A percentile compares a stretch with the other conserved stretches of the same genome.
Evolutionary conservation across 2,797 vertebrate genomes (phyloP).

Genomic region (Acrocephalus scirpaceus): DNA sequence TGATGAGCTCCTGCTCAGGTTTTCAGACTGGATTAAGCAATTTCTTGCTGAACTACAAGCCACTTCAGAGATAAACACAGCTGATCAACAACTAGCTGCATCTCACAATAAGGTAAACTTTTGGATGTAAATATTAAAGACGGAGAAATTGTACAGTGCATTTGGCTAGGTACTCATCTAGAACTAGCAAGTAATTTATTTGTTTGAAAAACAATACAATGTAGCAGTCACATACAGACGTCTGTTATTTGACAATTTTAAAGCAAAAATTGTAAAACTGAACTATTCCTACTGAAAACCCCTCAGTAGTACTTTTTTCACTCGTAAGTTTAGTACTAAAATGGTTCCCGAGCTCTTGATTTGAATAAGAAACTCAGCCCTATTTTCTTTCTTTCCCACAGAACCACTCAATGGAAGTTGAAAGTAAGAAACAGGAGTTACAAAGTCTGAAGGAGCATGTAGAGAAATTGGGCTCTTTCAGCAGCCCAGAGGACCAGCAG

Average conservation of each 20-base stretch:
- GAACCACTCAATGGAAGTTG: conserved; percentile 82
- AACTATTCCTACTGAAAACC: not conserved
- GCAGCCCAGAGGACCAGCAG: conserved; percentile 81
- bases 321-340: not conserved
- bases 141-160: not conserved
- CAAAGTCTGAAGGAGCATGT: conserved; percentile 80
- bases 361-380: not conserved
- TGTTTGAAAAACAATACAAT: not conserved
- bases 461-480: conserved; percentile 77
- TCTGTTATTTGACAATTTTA: not conserved
- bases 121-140: not conserved
- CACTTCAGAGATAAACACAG: conserved; percentile 84
- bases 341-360: not conserved
- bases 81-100: conserved; percentile 79
- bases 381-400: conserved; percentile 56
- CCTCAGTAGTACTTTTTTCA: not conserved
- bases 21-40: conserved; percentile 89
- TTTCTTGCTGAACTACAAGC: conserved; percentile 85
- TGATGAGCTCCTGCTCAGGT: conserved; percentile 82
- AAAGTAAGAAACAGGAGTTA: conserved; percentile 74
- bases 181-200: not conserved
- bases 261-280: not conserved
- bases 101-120: conserved; percentile 84
- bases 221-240: not conserved
- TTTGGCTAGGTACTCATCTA: not conserved